Evolutionary conservation across 53 echinoderm and acorn worm species (phyloP).

Genomic region (Stichopus horrens): DNA sequence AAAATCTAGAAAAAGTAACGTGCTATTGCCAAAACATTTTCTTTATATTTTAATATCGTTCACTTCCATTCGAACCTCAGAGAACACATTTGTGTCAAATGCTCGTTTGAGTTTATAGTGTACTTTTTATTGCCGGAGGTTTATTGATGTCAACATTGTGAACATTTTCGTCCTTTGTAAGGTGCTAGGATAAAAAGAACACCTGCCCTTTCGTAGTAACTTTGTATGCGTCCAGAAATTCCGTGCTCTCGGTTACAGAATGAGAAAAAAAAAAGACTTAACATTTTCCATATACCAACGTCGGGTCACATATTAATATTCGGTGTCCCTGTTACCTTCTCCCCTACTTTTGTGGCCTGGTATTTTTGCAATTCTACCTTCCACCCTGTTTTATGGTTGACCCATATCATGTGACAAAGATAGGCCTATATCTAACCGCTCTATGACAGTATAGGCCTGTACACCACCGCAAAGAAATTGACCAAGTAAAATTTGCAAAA

Average conservation of each 20-base stretch:
- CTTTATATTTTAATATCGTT: too few relatives aligned
- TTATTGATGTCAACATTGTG: conserved; percentile 21
- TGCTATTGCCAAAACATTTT: too few relatives aligned
- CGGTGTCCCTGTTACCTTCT: background rate
- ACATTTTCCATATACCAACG: background rate
- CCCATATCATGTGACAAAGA: background rate
- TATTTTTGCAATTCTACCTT: background rate
- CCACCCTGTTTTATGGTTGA: background rate
- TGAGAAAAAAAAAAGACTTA: background rate
- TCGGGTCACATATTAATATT: background rate
- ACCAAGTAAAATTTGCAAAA: too few relatives aligned
- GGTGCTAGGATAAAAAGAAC: background rate
- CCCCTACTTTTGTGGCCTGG: background rate
- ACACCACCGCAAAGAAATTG: too few relatives aligned
- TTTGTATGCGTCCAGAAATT: background rate
- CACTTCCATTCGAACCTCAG: background rate
- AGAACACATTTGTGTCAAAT: background rate
- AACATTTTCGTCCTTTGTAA: background rate
- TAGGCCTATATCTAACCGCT: background rate
- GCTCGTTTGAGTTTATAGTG: background rate
- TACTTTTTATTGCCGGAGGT: background rate
- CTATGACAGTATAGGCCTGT: too few relatives aligned
- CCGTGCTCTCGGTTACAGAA: background rate
- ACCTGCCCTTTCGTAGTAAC: background rate
- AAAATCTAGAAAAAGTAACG: too few relatives aligned